Base-by-base conservation (phyloP, 2,888 invertebrate species). In the Gymnosoma rotundatum region DNA sequence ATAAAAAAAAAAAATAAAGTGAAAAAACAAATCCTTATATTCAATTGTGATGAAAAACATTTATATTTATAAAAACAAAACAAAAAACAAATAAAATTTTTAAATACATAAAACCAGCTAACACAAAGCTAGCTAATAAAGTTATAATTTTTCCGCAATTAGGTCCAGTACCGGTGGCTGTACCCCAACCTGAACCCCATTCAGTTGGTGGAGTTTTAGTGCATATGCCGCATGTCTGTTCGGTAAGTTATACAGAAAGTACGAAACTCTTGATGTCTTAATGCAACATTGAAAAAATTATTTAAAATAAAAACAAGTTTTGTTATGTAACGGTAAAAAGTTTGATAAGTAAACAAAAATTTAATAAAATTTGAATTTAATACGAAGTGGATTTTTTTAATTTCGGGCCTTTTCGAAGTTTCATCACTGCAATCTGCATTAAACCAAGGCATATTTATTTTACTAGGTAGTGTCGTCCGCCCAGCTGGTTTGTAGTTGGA, bases 211-310 rank as follows among this genome's bases (percentile, higher is more conserved):
- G 97, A 75, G 97, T 97, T 86, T 94, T 98, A 89, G 97, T 97
- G 87, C 97, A 97, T 91, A 97, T 97, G 97, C 97, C 97, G 87
- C 97, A 97, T 94, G 97, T 97, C 93, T 94, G 96, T 95, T 94
- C 94, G 93, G 94, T 92, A 92, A 92, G 93, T 91, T 83, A 67
- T 56, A 90, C 89, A 61, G 42, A 32, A 8, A 32, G 6, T 5
- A 6, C 2, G 8, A 6, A 32, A 32, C 32, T 6, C 4, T 32
- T 32, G 32, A 32, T 32, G 3, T 32, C 6, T 8, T 32, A 5
- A 32, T 5, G 32, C 32, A 32, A 6, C 32, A 32, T 5, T 32
- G 6, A 32, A 32, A 32, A 32, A 32, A 32, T 32, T 32, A 32
- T 32, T 32, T 32, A 5, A 32, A 32, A 32, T 32, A 7, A 32